These are phyloP conservation scores for Mormyrus iriodes DNA, from an alignment of 2,113 vertebrate species.

Conservation along the genomic window DNA sequence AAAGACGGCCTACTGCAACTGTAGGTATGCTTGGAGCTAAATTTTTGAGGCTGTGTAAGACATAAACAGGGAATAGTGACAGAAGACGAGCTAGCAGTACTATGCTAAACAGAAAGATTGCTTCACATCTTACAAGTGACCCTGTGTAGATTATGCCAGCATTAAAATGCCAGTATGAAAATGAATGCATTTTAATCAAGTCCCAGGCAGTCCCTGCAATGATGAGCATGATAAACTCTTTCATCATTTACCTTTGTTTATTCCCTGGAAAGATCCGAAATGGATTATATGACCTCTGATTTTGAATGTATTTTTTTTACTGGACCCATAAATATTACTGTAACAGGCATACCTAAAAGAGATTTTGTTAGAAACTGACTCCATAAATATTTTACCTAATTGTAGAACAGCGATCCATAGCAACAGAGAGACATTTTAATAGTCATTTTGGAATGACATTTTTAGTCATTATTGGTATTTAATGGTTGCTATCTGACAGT, in stretches of 20 bases:
- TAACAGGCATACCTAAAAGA: not conserved
- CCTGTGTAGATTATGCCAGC: not conserved
- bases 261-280: not conserved
- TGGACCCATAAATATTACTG: not conserved
- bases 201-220: not conserved
- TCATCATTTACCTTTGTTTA: not conserved
- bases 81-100: not conserved
- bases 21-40: not conserved
- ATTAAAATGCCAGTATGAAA: not conserved
- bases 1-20: not conserved
- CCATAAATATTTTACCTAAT: not conserved
- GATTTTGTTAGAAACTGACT: not conserved
- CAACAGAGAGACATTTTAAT: not conserved
- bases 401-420: not conserved
- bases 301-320: not conserved
- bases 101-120: not conserved
- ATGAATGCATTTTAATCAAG: conserved; percentile 1
- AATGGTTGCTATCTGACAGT: not conserved
- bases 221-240: not conserved
- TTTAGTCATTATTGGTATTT: not conserved
- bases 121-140: not conserved
- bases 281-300: not conserved
- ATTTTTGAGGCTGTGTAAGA: not conserved
- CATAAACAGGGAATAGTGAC: not conserved
- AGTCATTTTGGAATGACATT: not conserved